A percentile compares a stretch with the other conserved stretches of the same genome.
Evolutionary conservation across 2,888 invertebrate genomes (phyloP).

Genomic region (Hirtodrosophila histrioides): DNA sequence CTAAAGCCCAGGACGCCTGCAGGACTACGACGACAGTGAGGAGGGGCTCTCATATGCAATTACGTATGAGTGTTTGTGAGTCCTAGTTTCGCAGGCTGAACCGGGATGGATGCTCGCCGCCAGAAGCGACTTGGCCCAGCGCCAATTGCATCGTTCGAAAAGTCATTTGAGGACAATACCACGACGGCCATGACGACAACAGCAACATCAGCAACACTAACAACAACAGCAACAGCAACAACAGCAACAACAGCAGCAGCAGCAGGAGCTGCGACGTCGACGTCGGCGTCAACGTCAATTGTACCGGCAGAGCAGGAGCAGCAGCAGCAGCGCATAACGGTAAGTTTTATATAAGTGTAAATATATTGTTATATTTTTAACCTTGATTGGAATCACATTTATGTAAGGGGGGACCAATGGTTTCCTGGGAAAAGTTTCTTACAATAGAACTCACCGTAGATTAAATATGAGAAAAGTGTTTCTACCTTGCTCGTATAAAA

Average conservation of each 20-base stretch:
- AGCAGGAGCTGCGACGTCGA: too few relatives aligned
- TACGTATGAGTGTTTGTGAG: conserved; percentile 25
- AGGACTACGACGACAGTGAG: conserved; percentile 29
- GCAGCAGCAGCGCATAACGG: conserved; percentile 32
- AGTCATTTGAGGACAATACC: conserved; percentile 83
- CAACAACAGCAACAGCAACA: conserved; percentile 19
- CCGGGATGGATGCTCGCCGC: conserved; percentile 81
- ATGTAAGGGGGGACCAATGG: too few relatives aligned
- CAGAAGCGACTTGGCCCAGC: conserved; percentile 95
- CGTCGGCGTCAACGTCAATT: conserved; percentile 8
- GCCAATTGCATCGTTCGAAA: conserved; percentile 96
- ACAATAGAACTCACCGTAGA: too few relatives aligned
- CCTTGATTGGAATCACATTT: too few relatives aligned
- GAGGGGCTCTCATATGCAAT: conserved; percentile 12
- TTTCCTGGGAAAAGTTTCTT: too few relatives aligned
- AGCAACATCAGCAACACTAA: conserved; percentile 20
- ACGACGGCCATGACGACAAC: conserved; percentile 50
- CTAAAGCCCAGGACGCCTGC: conserved; percentile 28
- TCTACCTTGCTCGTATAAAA: too few relatives aligned
- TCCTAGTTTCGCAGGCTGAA: conserved; percentile 41
- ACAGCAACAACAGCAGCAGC: conserved; percentile 27
- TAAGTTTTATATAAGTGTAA: conserved; percentile 40
- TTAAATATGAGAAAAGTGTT: too few relatives aligned
- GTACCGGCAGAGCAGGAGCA: conserved; percentile 26
- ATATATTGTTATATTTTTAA: not conserved